phyloP scores from a whole-genome alignment of 2,113 vertebrate species.

The Rynchops niger region DNA sequence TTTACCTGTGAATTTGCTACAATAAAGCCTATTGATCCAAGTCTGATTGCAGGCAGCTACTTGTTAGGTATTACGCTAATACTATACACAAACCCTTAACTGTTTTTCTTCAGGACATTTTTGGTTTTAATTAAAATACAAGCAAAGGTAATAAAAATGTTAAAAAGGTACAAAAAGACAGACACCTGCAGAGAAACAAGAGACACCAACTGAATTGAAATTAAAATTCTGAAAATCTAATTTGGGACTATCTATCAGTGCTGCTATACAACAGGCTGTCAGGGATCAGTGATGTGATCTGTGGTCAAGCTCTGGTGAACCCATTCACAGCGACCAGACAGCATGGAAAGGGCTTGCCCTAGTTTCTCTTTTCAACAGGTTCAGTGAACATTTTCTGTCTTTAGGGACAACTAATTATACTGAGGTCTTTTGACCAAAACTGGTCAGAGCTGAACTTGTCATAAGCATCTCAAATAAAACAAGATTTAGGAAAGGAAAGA shows the following conservation, averaged over 20 bases:
- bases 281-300: neutral
- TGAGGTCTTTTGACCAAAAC: neutral
- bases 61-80: neutral
- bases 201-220: neutral
- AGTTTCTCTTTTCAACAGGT: neutral
- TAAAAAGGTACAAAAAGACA: neutral
- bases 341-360: neutral
- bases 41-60: neutral
- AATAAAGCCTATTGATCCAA: neutral
- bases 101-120: neutral
- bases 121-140: conserved; percentile 14
- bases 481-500: neutral
- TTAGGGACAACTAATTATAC: neutral
- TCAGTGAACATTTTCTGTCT: neutral
- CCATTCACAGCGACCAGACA: neutral
- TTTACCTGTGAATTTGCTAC: neutral
- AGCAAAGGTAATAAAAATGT: neutral
- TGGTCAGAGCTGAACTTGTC: neutral
- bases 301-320: neutral
- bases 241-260: neutral
- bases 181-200: neutral
- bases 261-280: neutral
- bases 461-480: neutral
- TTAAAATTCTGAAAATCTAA: neutral
- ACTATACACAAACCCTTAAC: neutral